These are phyloP conservation scores for Ctena decussata DNA, from an alignment of 2,888 invertebrate genomes.

Conservation along the genomic window DNA sequence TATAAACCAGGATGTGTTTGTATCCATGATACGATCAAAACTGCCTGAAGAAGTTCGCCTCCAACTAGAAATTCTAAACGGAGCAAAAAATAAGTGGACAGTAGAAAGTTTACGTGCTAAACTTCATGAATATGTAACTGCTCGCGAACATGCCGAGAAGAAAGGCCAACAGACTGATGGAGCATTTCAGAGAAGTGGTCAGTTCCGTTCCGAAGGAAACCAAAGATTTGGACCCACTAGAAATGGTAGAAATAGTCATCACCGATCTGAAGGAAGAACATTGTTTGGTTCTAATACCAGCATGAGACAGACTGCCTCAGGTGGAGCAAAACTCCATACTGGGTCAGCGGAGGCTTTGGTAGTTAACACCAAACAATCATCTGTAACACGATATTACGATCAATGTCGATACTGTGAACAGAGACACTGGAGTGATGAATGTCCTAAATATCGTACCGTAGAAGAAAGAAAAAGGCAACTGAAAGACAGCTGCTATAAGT, in stretches of 20 bases:
- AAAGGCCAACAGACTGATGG: not conserved
- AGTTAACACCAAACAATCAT: not conserved
- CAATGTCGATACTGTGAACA: slow-evolving; percentile 12
- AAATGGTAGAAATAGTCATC: no score
- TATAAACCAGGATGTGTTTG: slow-evolving; percentile 24
- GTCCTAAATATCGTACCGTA: no score
- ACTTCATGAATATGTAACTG: slow-evolving; percentile 10
- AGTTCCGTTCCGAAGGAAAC: not conserved
- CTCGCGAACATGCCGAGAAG: slow-evolving; percentile 16
- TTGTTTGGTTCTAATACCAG: not conserved
- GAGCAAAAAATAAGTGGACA: slow-evolving; percentile 13
- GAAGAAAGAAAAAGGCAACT: no score
- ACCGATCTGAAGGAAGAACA: no score
- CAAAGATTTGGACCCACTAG: not conserved
- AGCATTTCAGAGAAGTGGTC: not conserved
- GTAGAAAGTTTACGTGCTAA: not conserved
- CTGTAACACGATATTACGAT: not conserved
- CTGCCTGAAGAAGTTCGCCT: slow-evolving; percentile 3
- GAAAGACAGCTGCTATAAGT: no score
- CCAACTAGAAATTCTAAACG: slow-evolving; percentile 23
- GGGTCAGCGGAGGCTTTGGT: not conserved
- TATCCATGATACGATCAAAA: slow-evolving; percentile 14
- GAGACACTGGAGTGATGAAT: slow-evolving; percentile 24
- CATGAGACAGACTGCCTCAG: not conserved
- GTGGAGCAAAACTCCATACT: not conserved